phyloP scores from a whole-genome alignment of 2,888 invertebrate species.

The Erynnis tages region DNA sequence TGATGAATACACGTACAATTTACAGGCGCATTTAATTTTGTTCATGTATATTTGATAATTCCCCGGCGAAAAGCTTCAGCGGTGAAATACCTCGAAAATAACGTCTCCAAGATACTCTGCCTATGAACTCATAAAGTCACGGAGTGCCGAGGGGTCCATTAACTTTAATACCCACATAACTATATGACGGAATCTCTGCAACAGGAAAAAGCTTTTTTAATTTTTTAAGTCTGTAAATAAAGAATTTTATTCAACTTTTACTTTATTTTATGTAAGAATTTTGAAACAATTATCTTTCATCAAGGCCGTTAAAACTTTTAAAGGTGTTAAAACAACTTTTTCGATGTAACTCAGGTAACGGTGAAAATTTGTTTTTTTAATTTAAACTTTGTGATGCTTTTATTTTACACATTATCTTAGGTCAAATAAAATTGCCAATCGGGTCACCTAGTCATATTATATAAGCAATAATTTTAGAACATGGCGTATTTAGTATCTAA shows the following conservation, averaged over 20 bases:
- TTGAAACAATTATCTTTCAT: constrained; percentile 28
- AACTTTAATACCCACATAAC: constrained; percentile 71
- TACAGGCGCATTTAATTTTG: background rate
- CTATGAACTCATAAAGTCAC: constrained; percentile 64
- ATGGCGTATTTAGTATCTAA: constrained; percentile 58
- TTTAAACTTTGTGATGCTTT: background rate
- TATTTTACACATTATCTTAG: no score
- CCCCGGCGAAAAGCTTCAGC: constrained; percentile 30
- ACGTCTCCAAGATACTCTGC: constrained; percentile 52
- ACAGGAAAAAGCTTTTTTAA: constrained; percentile 70
- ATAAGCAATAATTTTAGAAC: constrained; percentile 40
- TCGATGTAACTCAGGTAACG: constrained; percentile 6
- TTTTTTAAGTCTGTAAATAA: constrained; percentile 43
- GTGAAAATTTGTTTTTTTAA: constrained; percentile 1
- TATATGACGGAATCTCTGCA: constrained; percentile 67
- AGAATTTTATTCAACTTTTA: constrained; percentile 26
- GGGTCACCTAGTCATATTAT: no score
- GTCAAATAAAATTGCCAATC: no score
- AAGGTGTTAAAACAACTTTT: constrained; percentile 7
- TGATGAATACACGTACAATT: no score
- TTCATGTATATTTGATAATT: background rate
- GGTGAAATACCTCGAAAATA: constrained; percentile 53
- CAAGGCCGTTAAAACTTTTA: constrained; percentile 14
- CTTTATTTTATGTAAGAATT: constrained; percentile 7
- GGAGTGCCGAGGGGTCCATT: constrained; percentile 60